These are phyloP conservation scores for Sitobion miscanthi DNA, from an alignment of 1,140 invertebrate species.

Conservation along the genomic window DNA sequence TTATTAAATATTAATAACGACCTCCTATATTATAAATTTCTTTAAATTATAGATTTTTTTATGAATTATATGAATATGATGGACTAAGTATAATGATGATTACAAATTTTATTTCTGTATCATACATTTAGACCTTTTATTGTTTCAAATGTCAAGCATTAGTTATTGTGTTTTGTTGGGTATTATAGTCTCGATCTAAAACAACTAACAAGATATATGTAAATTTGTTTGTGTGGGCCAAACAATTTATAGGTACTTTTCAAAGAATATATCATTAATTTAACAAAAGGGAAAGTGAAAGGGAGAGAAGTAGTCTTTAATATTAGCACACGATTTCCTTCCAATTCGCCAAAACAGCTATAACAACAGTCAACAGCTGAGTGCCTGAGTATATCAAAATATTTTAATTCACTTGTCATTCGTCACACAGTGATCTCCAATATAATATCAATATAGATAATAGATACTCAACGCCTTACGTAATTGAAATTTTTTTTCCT, in stretches of 20 bases:
- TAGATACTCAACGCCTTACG: neutral
- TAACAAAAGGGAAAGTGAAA: conserved; percentile 50
- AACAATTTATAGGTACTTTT: conserved; percentile 32
- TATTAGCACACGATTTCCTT: conserved; percentile 43
- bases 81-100: neutral
- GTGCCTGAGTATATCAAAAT: conserved; percentile 23
- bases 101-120: neutral
- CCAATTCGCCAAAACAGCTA: neutral
- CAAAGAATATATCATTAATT: neutral
- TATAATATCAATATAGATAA: neutral
- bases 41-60: neutral
- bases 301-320: conserved; percentile 37
- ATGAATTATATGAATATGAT: neutral
- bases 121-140: neutral
- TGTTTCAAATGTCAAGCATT: neutral
- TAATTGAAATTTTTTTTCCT: neutral
- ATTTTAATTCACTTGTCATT: conserved; percentile 46
- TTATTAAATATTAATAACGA: too few relatives aligned
- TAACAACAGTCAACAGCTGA: conserved; percentile 8
- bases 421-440: conserved; percentile 32
- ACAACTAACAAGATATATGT: neutral
- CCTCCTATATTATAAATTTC: too few relatives aligned
- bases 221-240: neutral
- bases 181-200: neutral
- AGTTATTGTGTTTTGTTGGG: neutral